Evolutionary conservation across 2,797 vertebrate genomes (phyloP), one percentile per base, ranked within the genome.

Genomic region (Picus viridis): DNA sequence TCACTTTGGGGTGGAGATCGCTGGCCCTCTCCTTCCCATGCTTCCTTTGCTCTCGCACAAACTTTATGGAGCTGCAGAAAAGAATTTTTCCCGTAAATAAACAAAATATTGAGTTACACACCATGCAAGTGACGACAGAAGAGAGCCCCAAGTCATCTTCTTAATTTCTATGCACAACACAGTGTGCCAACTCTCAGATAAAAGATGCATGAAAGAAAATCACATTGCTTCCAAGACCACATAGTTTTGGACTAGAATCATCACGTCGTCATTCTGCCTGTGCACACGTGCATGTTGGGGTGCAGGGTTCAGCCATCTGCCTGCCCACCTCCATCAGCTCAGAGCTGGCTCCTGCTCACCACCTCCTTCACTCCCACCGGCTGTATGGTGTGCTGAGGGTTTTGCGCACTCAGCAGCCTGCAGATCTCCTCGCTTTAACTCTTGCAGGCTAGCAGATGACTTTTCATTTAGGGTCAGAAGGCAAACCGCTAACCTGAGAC

Each of bases 41-140:
- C 86, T 86, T 83, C 94, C 95, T 93, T 90, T 58, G 36, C 95
- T 96, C 94, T 92, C 30, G 0, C 70, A 89, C 69, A 86, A 89
- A 90, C 93, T 96, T 97, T 89, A 86, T 69, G 45, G 94, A 95
- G 95, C 93, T 91, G 95, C 87, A 97, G 97, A 96, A 96, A 97
- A 97, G 97, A 98, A 97, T 97, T 96, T 97, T 97, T 96, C 95
- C 96, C 95, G 97, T 97, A 98, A 98, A 97, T 97, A 98, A 98
- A 98, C 97, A 97, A 97, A 96, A 94, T 97, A 96, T 97, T 97
- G 94, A 96, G 93, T 97, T 98, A 97, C 97, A 95, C 91, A 20
- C 88, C 30, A 54, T 87, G 90, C 24, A 95, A 97, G 97, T 95
- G 85, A 97, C 91, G 97, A 97, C 97, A 97, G 97, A 97, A 97